Conservation (phyloP, 2,113 vertebrate species). For the Prunella himalayana region DNA sequence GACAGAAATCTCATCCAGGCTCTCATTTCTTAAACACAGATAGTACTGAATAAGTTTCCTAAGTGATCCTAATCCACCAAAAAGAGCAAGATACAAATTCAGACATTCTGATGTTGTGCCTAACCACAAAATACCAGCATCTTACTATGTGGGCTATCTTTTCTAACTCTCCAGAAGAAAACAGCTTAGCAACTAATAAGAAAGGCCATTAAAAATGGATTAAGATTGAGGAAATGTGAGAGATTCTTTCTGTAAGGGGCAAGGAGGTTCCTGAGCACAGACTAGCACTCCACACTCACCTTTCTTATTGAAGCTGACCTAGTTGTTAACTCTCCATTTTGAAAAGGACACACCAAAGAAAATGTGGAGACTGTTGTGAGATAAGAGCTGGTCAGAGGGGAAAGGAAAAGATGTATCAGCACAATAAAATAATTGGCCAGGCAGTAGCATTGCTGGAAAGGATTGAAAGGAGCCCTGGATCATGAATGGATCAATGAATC, state of each 20-base stretch:
- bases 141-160: background rate
- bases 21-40: background rate
- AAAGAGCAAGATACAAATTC: background rate
- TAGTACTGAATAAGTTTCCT: background rate
- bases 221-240: background rate
- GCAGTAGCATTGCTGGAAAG: background rate
- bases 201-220: background rate
- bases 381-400: background rate
- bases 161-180: background rate
- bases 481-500: background rate
- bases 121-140: background rate
- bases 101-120: background rate
- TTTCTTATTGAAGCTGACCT: background rate
- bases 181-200: background rate
- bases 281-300: background rate
- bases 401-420: background rate
- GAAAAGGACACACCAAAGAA: constrained; percentile 12
- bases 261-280: background rate
- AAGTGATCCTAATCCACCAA: background rate
- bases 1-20: background rate
- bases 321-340: background rate
- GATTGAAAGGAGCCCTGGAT: background rate
- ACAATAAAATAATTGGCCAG: background rate
- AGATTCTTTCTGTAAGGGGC: background rate
- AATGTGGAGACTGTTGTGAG: background rate